These are phyloP conservation scores for Nomada flava DNA, from an alignment of 2,888 invertebrate genomes.

Conservation along the genomic window DNA sequence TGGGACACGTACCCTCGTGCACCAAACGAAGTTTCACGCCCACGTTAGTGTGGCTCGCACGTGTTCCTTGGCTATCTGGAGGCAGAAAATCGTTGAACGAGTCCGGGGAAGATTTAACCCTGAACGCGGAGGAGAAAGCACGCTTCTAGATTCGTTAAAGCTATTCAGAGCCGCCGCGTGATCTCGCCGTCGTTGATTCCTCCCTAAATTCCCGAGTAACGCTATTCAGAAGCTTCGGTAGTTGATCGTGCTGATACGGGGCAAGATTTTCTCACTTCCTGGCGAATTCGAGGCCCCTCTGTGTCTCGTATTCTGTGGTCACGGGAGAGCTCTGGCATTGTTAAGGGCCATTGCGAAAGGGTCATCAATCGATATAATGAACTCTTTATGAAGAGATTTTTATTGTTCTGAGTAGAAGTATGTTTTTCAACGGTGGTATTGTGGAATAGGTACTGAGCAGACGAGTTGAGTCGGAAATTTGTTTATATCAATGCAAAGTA, in stretches of 20 bases:
- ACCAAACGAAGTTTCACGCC: slow-evolving; percentile 34
- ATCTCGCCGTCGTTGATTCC: slow-evolving; percentile 53
- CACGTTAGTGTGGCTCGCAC: slow-evolving; percentile 49
- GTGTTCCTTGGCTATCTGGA: slow-evolving; percentile 45
- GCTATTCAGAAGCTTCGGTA: slow-evolving; percentile 29
- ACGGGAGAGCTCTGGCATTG: no score
- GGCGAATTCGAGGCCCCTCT: background rate
- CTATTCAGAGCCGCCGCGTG: slow-evolving; percentile 58
- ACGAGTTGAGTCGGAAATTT: no score
- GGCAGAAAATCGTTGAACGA: slow-evolving; percentile 21
- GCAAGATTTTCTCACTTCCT: background rate
- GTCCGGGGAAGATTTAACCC: slow-evolving; percentile 29
- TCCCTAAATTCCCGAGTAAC: slow-evolving; percentile 38
- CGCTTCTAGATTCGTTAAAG: slow-evolving; percentile 65
- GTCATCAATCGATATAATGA: no score
- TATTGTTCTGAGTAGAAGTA: no score
- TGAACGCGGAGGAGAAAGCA: slow-evolving; percentile 10
- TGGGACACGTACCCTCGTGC: slow-evolving; percentile 76
- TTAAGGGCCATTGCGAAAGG: no score
- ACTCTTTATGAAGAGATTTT: no score
- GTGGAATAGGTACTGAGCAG: no score
- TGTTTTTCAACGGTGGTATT: no score
- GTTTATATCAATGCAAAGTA: no score
- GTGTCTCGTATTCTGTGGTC: background rate
- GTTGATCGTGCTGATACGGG: background rate